phyloP scores from a whole-genome alignment of 2,113 vertebrate genomes.

The Lepisosteus oculatus region DNA sequence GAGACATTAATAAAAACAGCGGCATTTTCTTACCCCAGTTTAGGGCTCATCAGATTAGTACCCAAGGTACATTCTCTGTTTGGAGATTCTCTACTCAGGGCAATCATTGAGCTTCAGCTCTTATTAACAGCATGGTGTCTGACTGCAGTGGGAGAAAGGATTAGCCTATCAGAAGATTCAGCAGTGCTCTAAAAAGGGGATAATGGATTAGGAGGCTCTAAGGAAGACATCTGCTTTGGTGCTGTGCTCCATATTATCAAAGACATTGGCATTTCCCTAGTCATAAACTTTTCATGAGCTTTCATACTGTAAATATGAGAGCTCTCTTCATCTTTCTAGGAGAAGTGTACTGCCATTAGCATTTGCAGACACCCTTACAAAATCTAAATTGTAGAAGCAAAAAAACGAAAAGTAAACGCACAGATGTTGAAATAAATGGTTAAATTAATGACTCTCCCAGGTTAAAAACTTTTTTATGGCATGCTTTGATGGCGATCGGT shows the following conservation, averaged over 20 bases:
- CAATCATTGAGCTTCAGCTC: slow-evolving; percentile 39
- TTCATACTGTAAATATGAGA: slow-evolving; percentile 65
- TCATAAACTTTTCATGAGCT: slow-evolving; percentile 75
- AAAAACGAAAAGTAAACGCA: no score
- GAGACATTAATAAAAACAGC: no score
- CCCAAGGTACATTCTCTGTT: slow-evolving; percentile 59
- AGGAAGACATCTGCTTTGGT: slow-evolving; percentile 73
- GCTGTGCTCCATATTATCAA: slow-evolving; percentile 65
- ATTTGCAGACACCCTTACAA: no score
- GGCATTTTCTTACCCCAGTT: background rate
- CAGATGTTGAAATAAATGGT: no score
- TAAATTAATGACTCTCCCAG: no score
- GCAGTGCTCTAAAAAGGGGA: slow-evolving; percentile 58
- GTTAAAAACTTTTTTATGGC: no score
- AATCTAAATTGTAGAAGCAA: no score
- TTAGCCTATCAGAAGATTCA: slow-evolving; percentile 63
- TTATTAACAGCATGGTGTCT: slow-evolving; percentile 51
- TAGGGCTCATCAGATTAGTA: slow-evolving; percentile 57
- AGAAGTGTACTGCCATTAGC: no score
- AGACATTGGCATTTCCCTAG: slow-evolving; percentile 66
- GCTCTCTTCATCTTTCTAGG: slow-evolving; percentile 29
- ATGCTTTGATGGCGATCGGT: no score
- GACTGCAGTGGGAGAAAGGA: slow-evolving; percentile 31
- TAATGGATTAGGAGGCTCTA: slow-evolving; percentile 66
- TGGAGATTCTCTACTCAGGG: slow-evolving; percentile 20